Conservation (phyloP, 1,140 invertebrate species). For the Ostrea denselamellosa region DNA sequence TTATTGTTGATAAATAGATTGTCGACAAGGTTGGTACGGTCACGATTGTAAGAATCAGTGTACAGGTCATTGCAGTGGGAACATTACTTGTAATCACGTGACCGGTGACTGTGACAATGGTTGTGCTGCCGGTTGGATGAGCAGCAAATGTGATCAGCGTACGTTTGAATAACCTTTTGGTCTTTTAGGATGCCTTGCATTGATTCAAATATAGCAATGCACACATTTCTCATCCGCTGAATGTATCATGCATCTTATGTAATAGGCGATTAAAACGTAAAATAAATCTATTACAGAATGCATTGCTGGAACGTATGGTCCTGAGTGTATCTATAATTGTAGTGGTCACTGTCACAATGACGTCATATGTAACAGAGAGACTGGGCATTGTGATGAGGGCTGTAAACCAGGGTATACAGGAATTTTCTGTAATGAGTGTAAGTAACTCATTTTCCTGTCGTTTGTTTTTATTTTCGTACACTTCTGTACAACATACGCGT, state of each 20-base stretch:
- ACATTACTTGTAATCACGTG: not conserved
- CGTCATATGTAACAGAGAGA: not conserved
- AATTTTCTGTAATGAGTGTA: not conserved
- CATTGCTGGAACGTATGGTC: not conserved
- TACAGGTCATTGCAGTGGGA: not conserved
- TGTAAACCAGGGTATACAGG: not conserved
- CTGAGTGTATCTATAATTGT: not conserved
- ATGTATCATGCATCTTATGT: too few species aligned
- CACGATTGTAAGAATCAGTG: not conserved
- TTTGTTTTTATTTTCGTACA: not conserved
- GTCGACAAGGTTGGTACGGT: not conserved
- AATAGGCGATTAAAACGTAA: too few species aligned
- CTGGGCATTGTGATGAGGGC: not conserved
- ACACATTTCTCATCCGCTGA: too few species aligned
- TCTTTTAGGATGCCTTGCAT: too few species aligned
- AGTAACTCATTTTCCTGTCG: not conserved
- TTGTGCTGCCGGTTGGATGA: not conserved
- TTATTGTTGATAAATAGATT: not conserved
- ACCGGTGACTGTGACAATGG: not conserved
- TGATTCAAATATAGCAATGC: too few species aligned
- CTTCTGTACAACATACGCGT: not conserved
- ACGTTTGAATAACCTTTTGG: too few species aligned
- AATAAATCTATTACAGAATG: not conserved
- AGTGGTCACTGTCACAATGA: slow-evolving; percentile 7
- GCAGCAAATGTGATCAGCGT: too few species aligned